Evolutionary conservation across 2,113 vertebrate genomes (phyloP).

Genomic region (Oncorhynchus nerka): DNA sequence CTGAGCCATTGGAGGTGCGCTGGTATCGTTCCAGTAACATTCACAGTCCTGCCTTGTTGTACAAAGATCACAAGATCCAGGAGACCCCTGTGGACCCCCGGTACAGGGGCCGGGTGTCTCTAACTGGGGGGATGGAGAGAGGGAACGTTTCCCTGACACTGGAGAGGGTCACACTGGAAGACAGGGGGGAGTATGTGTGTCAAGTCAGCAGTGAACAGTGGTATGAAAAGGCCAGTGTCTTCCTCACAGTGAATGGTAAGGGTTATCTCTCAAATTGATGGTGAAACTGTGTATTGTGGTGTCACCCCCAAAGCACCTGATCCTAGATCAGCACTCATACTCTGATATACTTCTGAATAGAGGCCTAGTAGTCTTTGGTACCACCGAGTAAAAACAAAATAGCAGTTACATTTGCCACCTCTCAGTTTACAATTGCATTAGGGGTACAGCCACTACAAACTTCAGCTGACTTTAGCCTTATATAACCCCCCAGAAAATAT

Average conservation of each 20-base stretch:
- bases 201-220: slow-evolving; percentile 3
- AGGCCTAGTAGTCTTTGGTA: too few species aligned
- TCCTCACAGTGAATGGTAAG: slow-evolving; percentile 19
- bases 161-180: background rate
- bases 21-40: background rate
- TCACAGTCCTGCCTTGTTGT: background rate
- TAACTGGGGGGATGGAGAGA: background rate
- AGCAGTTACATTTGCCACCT: too few species aligned
- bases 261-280: too few species aligned
- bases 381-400: too few species aligned
- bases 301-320: too few species aligned
- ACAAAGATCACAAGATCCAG: background rate
- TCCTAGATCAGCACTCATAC: too few species aligned
- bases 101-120: background rate
- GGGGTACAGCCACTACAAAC: too few species aligned
- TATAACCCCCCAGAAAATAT: too few species aligned
- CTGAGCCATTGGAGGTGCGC: background rate
- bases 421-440: too few species aligned
- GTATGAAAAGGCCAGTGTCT: slow-evolving; percentile 15
- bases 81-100: background rate
- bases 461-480: too few species aligned
- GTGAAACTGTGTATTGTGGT: too few species aligned
- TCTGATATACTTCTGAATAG: too few species aligned
- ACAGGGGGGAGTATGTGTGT: background rate
- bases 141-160: background rate